Evolutionary conservation across 2,888 invertebrate genomes (phyloP).

Genomic region (Mesorhabditis sp.): DNA sequence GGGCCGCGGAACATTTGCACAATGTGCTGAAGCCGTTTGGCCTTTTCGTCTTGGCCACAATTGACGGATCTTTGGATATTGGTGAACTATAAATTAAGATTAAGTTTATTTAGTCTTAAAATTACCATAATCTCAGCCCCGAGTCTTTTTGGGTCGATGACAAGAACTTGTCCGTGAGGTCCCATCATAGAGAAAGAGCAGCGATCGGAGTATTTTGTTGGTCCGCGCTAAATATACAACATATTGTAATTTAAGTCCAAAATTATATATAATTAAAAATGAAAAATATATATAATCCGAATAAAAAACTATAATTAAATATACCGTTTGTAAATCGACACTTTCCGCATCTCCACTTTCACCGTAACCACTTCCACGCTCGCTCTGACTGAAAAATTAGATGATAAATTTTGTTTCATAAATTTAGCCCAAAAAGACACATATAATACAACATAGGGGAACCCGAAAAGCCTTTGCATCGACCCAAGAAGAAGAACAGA

Average conservation of each 20-base stretch:
- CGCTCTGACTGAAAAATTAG: slow-evolving; percentile 31
- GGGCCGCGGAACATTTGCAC: slow-evolving; percentile 5
- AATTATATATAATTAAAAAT: slow-evolving; percentile 5
- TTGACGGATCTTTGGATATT: too few relatives aligned
- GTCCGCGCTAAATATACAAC: slow-evolving; percentile 7
- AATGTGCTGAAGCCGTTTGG: background rate
- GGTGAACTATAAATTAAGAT: too few relatives aligned
- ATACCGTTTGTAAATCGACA: background rate
- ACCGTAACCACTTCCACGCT: slow-evolving; percentile 30
- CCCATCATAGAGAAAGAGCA: background rate
- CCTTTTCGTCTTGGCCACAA: background rate
- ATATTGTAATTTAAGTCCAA: slow-evolving; percentile 7
- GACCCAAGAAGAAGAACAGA: too few relatives aligned
- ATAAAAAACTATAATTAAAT: background rate
- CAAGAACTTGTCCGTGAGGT: background rate
- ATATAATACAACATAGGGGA: too few relatives aligned
- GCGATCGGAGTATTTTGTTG: background rate
- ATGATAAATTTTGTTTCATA: background rate
- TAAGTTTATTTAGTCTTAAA: background rate
- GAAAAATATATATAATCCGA: slow-evolving; percentile 7
- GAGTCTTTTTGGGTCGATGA: slow-evolving; percentile 2
- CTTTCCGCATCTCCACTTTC: slow-evolving; percentile 17
- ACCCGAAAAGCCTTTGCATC: too few relatives aligned
- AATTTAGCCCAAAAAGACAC: background rate
- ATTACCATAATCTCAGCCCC: background rate